Evolutionary conservation across 1,140 invertebrate genomes (phyloP), one percentile per base, ranked within the genome.

Genomic region (Tenebrio molitor): DNA sequence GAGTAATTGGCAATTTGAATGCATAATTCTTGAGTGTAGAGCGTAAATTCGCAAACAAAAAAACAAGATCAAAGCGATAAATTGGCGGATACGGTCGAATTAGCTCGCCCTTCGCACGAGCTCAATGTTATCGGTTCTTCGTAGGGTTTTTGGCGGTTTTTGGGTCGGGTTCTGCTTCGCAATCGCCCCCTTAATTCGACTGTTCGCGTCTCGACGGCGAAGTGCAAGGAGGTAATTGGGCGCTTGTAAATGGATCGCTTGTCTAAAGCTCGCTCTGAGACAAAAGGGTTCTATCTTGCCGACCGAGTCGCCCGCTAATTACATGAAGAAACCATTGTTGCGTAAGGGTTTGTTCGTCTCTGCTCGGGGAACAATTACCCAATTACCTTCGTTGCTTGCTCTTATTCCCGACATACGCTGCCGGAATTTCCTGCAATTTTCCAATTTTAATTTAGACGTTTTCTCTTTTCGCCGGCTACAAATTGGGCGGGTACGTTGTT

Each of bases 261-360:
- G 21, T 39, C 44, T 70, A 68, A 46, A 44, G 29, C 44, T 36
- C 17, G 39, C 41, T 23, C 33, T 12, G 29, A 44, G 71, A 42
- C 53, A 65, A 70, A 70, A 67, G 71, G 71, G 41, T 73, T 73
- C 69, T 70, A 73, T 76, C 73, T 76, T 73, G 21, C 69, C 66
- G 46, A 68, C 72, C 71, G 63, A 72, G 74, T 75, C 73, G 67
- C 65, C 72, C 74, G 69, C 76, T 77, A 77, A 77, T 77, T 77
- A 77, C 76, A 75, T 71, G 69, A 68, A 77, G 70, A 73, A 74
- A 75, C 76, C 76, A 75, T 77, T 77, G 76, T 75, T 77, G 74
- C 76, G 76, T 77, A 74, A 75, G 71, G 74, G 71, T 77, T 77
- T 77, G 66, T 42, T 72, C 75, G 68, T 63, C 42, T 41, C 71